These are phyloP conservation scores for Chlorodrepanis virens DNA, from an alignment of 2,113 vertebrate species.

Conservation along the genomic window DNA sequence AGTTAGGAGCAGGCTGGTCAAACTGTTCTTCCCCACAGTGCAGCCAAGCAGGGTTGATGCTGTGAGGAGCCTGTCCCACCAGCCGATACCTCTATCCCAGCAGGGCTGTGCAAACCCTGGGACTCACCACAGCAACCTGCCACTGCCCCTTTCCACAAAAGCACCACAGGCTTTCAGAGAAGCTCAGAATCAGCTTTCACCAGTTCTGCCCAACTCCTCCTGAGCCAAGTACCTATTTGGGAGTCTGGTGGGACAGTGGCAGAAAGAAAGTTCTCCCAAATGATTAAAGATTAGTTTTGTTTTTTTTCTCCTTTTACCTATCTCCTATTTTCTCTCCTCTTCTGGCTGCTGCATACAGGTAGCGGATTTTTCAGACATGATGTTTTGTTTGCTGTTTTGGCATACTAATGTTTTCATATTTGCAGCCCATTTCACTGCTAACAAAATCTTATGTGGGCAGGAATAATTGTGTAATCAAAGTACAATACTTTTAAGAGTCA, in stretches of 20 bases:
- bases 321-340: not conserved
- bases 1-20: not conserved
- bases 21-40: not conserved
- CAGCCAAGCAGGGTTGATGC: not conserved
- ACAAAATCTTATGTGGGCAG: not conserved
- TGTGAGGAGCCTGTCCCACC: not conserved
- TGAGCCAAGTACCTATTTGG: not conserved
- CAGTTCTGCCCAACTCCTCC: not conserved
- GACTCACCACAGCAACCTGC: not conserved
- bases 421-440: not conserved
- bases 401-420: fast-evolving
- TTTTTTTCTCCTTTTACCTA: not conserved
- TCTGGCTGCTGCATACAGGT: not conserved
- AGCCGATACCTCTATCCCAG: not conserved
- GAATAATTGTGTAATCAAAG: not conserved
- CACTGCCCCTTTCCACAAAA: fast-evolving
- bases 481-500: not conserved
- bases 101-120: not conserved
- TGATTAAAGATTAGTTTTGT: not conserved
- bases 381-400: not conserved
- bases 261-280: not conserved
- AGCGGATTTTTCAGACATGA: not conserved
- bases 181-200: not conserved
- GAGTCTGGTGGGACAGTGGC: not conserved
- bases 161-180: not conserved